Conservation (phyloP, 1,140 invertebrate species). For the Stegodyphus mimosarum region DNA sequence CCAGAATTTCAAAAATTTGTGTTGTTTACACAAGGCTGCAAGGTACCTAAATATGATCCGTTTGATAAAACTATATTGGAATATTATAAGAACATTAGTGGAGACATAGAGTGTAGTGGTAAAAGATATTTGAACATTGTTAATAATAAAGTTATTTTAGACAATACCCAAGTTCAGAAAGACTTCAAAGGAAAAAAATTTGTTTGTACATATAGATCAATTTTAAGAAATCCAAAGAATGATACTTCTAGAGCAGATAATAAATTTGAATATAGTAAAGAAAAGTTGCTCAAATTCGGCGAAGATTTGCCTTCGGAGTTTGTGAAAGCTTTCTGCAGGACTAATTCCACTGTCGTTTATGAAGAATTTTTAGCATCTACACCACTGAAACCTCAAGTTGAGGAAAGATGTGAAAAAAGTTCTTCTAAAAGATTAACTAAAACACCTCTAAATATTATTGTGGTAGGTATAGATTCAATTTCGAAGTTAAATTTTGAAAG, state of each 20-base stretch:
- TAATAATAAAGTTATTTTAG: neutral
- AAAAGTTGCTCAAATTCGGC: neutral
- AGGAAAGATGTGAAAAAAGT: constrained; percentile 1
- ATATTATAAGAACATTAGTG: neutral
- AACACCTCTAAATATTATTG: constrained; percentile 66
- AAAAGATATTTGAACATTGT: neutral
- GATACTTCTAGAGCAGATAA: neutral
- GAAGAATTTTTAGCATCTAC: neutral
- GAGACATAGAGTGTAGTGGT: neutral
- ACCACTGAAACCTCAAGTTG: constrained; percentile 17
- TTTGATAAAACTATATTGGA: constrained; percentile 76
- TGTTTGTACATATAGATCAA: constrained; percentile 2
- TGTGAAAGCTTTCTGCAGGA: neutral
- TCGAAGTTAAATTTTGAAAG: constrained; percentile 73
- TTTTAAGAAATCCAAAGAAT: neutral
- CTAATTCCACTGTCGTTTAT: constrained; percentile 1
- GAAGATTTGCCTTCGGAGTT: neutral
- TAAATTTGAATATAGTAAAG: neutral
- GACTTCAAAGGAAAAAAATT: neutral
- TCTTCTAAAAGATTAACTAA: neutral
- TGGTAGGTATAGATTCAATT: constrained; percentile 73
- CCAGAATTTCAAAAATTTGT: neutral
- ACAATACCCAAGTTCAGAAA: neutral
- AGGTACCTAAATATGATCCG: constrained; percentile 81
- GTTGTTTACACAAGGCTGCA: constrained; percentile 73